Percentiles rank a stretch among this genome's conserved stretches.
Conservation (phyloP, 2,797 vertebrate genomes). For the Melanotaenia pygmaea region DNA sequence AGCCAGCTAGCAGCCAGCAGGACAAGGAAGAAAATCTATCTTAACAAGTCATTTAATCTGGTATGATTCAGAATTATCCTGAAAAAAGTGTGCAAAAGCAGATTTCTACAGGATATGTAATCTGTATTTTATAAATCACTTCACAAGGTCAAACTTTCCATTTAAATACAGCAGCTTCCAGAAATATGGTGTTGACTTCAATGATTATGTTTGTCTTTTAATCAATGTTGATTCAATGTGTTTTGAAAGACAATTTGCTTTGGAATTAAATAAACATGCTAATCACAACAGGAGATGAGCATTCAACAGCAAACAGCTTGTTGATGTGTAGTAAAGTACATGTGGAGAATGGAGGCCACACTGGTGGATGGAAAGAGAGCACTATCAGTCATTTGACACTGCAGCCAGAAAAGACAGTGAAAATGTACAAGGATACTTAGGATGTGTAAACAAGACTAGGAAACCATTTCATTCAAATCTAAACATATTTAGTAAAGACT, state of each 20-base stretch:
- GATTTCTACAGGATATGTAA: constrained; percentile 18
- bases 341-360: constrained; percentile 24
- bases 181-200: background rate
- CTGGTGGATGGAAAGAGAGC: background rate
- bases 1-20: constrained; percentile 11
- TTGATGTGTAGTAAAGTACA: background rate
- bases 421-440: constrained; percentile 1
- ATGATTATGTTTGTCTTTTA: background rate
- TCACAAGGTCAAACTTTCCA: background rate
- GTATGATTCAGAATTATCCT: constrained; percentile 33
- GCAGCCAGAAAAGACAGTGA: constrained; percentile 7
- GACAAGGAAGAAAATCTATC: constrained; percentile 38
- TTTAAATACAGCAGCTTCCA: constrained; percentile 13
- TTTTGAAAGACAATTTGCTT: background rate
- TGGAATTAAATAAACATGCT: background rate
- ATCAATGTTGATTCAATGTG: background rate
- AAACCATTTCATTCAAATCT: constrained; percentile 11
- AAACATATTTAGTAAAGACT: background rate
- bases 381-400: constrained; percentile 33
- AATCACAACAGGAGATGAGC: constrained; percentile 19
- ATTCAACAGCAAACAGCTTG: constrained; percentile 1
- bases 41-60: constrained; percentile 52
- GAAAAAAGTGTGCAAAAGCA: background rate
- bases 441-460: constrained; percentile 17
- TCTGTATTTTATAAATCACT: constrained; percentile 2